Conservation (phyloP, 2,113 vertebrate genomes). For the Junco hyemalis region DNA sequence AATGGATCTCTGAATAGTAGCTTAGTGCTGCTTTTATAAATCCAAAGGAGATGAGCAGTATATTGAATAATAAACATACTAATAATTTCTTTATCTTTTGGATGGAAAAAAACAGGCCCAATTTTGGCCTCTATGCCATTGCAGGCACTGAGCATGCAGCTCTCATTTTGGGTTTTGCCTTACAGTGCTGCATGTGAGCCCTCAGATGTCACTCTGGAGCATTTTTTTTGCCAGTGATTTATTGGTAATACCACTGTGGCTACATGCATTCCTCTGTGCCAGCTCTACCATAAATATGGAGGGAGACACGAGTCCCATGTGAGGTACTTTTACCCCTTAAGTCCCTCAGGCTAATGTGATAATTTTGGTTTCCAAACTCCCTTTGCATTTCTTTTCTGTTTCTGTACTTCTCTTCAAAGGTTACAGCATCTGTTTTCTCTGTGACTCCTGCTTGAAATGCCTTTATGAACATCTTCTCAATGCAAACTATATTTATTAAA, state of each 20-base stretch:
- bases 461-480: background rate
- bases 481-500: background rate
- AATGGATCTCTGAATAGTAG: background rate
- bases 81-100: background rate
- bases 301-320: background rate
- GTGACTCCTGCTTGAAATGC: background rate
- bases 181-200: rapidly evolving
- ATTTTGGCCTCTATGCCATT: background rate
- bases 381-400: background rate
- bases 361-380: background rate
- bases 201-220: background rate
- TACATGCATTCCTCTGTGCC: background rate
- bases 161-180: background rate
- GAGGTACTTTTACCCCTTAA: background rate
- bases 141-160: background rate
- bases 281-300: background rate
- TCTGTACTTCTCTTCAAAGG: background rate
- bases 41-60: background rate
- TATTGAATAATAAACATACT: background rate
- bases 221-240: background rate
- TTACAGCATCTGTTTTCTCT: background rate
- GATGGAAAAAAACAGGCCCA: background rate
- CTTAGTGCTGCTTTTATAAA: background rate
- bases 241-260: rapidly evolving
- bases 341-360: background rate